Evolutionary conservation across 2,113 vertebrate genomes (phyloP).

Genomic region (Prunella himalayana): DNA sequence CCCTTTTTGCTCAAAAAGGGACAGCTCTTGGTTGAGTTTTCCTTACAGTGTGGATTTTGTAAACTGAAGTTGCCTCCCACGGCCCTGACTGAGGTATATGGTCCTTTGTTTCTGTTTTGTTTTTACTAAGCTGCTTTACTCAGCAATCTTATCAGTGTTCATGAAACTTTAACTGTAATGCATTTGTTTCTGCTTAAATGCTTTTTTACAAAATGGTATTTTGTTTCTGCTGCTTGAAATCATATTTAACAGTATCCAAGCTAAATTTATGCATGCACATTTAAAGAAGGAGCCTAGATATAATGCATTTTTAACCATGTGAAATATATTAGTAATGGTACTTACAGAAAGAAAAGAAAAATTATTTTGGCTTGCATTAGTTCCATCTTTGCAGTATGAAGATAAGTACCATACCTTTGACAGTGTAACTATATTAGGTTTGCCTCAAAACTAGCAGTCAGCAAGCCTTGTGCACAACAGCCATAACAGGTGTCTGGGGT

Average conservation of each 20-base stretch:
- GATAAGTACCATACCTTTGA: constrained; percentile 7
- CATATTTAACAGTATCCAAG: constrained; percentile 4
- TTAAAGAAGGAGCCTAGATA: constrained; percentile 40
- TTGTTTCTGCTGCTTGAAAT: constrained; percentile 43
- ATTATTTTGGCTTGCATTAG: not conserved
- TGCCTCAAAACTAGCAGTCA: not conserved
- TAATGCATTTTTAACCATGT: constrained; percentile 36
- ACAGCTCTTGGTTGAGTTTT: not conserved
- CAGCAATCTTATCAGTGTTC: not conserved
- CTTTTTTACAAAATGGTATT: constrained; percentile 15
- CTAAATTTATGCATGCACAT: constrained; percentile 8
- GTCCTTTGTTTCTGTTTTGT: not conserved
- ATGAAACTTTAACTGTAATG: constrained; percentile 31
- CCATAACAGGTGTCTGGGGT: not conserved
- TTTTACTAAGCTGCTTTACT: not conserved
- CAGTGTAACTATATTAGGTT: constrained; percentile 37
- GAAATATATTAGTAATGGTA: constrained; percentile 55
- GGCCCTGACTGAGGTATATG: not conserved
- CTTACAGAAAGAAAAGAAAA: constrained; percentile 17
- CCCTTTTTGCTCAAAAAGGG: not conserved
- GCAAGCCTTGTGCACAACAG: not conserved
- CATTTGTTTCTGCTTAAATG: constrained; percentile 42
- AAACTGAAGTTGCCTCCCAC: not conserved
- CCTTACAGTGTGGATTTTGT: not conserved
- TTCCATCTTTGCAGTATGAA: constrained; percentile 23